phyloP scores from a whole-genome alignment of 2,113 vertebrate species.

The Cettia cetti region DNA sequence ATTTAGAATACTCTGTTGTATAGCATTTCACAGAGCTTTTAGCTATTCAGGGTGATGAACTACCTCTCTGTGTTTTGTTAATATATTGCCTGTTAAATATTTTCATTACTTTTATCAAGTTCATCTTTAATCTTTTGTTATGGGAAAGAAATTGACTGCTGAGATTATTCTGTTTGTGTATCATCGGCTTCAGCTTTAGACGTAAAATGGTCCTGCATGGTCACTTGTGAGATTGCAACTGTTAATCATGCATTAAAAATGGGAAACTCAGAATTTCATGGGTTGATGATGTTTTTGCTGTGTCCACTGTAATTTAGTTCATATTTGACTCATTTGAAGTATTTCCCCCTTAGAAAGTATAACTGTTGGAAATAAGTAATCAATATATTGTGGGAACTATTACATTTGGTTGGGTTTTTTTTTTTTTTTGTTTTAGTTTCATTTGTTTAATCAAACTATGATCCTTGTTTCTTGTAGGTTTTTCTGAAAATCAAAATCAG shows the following conservation, averaged over 20 bases:
- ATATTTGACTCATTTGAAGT: background rate
- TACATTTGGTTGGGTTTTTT: background rate
- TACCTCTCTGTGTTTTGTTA: background rate
- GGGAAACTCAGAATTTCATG: background rate
- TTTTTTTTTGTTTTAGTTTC: background rate
- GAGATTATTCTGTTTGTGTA: background rate
- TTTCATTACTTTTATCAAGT: background rate
- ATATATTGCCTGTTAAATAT: background rate
- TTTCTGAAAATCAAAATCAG: background rate
- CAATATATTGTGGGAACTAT: background rate
- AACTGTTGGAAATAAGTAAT: background rate
- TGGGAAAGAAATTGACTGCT: background rate
- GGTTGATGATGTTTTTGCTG: background rate
- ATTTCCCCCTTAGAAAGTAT: background rate
- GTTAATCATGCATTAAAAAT: background rate
- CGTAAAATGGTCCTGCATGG: background rate
- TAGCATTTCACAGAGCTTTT: background rate
- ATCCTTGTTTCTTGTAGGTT: background rate
- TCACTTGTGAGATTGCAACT: background rate
- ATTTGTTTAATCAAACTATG: background rate
- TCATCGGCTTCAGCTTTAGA: background rate
- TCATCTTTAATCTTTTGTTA: background rate
- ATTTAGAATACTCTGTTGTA: background rate
- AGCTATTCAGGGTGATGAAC: background rate
- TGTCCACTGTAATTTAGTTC: background rate